Evolutionary conservation across 2,797 vertebrate species (phyloP).

Genomic region (Morus bassanus): DNA sequence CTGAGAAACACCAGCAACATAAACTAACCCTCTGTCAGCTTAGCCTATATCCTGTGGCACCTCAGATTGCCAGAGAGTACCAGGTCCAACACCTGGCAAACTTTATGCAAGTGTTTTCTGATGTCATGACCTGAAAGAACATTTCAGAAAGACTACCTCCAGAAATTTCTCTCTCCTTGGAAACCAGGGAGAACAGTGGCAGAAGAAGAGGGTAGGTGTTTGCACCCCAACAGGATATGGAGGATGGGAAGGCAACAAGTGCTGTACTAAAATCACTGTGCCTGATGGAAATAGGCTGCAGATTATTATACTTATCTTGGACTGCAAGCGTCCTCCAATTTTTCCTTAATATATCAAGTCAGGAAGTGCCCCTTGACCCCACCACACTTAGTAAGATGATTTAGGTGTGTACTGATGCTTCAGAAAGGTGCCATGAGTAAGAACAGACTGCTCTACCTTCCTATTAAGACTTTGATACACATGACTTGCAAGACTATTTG

Average conservation of each 20-base stretch:
- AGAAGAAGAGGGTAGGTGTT: not conserved
- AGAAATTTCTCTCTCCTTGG: not conserved
- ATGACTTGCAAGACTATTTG: not conserved
- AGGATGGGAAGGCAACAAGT: not conserved
- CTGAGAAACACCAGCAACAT: not conserved
- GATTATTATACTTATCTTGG: not conserved
- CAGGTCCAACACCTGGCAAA: not conserved
- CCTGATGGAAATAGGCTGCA: not conserved
- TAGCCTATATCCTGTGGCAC: too few relatives aligned
- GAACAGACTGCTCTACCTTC: not conserved
- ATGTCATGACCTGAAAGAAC: not conserved
- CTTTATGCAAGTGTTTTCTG: not conserved
- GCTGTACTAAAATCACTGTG: not conserved
- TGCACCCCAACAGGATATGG: not conserved
- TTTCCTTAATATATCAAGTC: not conserved
- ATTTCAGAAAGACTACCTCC: not conserved
- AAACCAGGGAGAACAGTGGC: not conserved
- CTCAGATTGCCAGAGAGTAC: not conserved
- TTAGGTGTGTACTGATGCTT: not conserved
- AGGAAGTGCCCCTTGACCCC: not conserved
- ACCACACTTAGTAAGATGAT: not conserved
- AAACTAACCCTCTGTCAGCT: not conserved
- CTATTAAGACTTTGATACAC: not conserved
- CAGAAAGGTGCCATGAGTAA: not conserved
- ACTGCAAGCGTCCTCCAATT: not conserved